Evolutionary conservation across 2,113 vertebrate genomes (phyloP).

Genomic region (Psophia crepitans): DNA sequence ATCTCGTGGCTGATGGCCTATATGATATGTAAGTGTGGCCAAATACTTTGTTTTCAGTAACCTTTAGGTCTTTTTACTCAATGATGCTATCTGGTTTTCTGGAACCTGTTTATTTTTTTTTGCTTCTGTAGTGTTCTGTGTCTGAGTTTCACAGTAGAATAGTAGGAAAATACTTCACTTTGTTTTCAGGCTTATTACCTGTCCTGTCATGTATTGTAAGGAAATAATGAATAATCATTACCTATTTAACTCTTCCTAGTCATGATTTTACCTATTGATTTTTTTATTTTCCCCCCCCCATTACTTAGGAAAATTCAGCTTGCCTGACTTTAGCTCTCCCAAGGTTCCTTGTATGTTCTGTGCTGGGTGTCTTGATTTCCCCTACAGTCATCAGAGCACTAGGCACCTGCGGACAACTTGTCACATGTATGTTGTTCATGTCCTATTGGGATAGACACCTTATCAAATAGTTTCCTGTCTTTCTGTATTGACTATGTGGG

Average conservation of each 20-base stretch:
- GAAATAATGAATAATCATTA: background rate
- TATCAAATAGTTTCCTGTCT: background rate
- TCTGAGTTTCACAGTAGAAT: background rate
- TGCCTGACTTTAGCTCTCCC: background rate
- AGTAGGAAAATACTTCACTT: background rate
- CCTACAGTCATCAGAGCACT: background rate
- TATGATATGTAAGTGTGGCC: background rate
- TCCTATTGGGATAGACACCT: background rate
- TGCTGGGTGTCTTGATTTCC: background rate
- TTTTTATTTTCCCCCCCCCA: background rate
- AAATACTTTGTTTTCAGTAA: background rate
- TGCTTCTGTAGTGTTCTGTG: background rate
- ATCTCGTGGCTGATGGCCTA: background rate
- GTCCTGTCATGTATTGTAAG: background rate
- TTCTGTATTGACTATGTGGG: background rate
- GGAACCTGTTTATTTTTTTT: background rate
- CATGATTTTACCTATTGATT: background rate
- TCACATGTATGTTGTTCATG: accelerated
- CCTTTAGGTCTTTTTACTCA: background rate
- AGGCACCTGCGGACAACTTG: background rate
- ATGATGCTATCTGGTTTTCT: background rate
- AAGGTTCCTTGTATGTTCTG: background rate
- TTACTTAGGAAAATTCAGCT: background rate
- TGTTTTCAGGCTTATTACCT: background rate
- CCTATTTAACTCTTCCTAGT: background rate